Base-by-base conservation (phyloP, 2,797 vertebrate genomes). In the Sebastes cheni region DNA sequence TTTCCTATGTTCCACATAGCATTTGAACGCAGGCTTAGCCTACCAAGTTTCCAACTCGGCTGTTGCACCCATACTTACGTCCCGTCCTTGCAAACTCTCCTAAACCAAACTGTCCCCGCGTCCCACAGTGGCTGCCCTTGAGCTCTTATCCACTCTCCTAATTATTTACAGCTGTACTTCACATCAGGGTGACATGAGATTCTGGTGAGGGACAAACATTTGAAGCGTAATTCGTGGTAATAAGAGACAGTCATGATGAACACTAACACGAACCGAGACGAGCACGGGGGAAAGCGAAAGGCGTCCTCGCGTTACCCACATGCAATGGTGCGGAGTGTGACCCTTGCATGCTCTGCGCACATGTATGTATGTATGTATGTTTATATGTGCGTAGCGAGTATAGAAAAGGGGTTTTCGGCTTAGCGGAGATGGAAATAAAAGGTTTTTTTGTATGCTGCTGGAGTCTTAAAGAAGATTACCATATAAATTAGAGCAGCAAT, bases 401-500 rank as follows among this genome's bases (percentile, higher is more conserved):
- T 75, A 74, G 72, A 81, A 83, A 76, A 77, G 75, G 83, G 50
- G 46, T n/a, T 84, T 85, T 79, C 52, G 82, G 79, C 86, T 88
- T 75, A 84, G 80, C 61, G 59, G 68, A 85, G 79, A 79, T 80
- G 72, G 79, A 89, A 87, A 90, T 91, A 88, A 88, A 94, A 78
- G 72, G 20, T 75, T 80, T 86, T 90, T 90, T 89, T 89, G 86
- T 89, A 89, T 88, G 85, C 91, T 86, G 90, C 67, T 68, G 22
- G 80, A 91, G 87, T 93, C 88, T 93, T 90, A 91, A 91, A 94
- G 90, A 86, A 92, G 92, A 95, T 95, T 94, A 94, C 86, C 91
- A 93, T 95, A 93, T 93, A 92, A 94, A 94, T 94, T 92, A 93
- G 90, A 94, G 91, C 87, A 91, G 91, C 86, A 89, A 91, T 93